Conservation (phyloP, 1,140 invertebrate genomes). For the Eumeta japonica region DNA sequence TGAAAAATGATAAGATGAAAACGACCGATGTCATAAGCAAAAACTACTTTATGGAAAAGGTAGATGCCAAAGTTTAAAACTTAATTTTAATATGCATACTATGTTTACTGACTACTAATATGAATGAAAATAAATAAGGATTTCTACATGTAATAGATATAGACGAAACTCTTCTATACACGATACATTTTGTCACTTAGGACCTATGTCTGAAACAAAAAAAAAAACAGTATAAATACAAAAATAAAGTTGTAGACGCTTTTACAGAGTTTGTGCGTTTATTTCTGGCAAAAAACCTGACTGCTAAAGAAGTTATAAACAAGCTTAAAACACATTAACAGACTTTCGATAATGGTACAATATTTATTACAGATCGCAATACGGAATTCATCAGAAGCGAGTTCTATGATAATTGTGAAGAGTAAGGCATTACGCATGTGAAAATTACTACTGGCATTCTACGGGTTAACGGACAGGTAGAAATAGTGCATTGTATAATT, state of each 20-base stretch:
- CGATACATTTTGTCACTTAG: conserved; percentile 18
- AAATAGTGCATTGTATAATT: conserved; percentile 23
- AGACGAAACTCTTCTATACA: too few relatives aligned
- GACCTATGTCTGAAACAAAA: conserved; percentile 16
- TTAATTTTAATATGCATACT: too few relatives aligned
- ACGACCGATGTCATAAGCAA: too few relatives aligned
- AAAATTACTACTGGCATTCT: conserved; percentile 25
- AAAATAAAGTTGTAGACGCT: conserved; percentile 22
- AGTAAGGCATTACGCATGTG: conserved; percentile 26
- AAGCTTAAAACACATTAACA: conserved; percentile 19
- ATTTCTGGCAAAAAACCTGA: conserved; percentile 19
- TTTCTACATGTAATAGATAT: too few relatives aligned
- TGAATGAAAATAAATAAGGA: too few relatives aligned
- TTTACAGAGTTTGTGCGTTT: conserved; percentile 28
- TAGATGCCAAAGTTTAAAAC: too few relatives aligned
- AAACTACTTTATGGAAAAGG: too few relatives aligned
- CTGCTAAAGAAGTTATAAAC: conserved; percentile 16
- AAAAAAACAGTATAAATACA: conserved; percentile 23
- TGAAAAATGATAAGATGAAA: too few relatives aligned
- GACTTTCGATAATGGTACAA: conserved; percentile 27
- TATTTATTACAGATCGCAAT: conserved; percentile 29
- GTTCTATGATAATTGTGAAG: conserved; percentile 30
- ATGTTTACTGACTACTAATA: too few relatives aligned
- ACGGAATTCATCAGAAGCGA: conserved; percentile 33
- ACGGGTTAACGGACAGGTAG: conserved; percentile 31